Evolutionary conservation across 2,888 invertebrate species (phyloP).

Genomic region (Rutpela maculata): DNA sequence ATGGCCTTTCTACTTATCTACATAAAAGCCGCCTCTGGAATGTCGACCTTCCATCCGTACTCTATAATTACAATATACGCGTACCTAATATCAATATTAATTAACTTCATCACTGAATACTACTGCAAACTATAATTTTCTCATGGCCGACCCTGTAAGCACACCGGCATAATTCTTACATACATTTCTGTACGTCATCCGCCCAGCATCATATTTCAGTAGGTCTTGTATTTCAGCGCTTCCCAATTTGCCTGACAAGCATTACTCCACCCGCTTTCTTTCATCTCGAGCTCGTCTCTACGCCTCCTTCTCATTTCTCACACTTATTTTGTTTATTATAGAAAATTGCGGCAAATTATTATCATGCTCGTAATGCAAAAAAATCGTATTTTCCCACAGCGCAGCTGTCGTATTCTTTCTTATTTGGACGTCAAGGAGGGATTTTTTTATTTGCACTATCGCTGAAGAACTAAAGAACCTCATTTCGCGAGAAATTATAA

Average conservation of each 20-base stretch:
- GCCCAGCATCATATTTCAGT: constrained; percentile 45
- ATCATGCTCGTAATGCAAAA: constrained; percentile 44
- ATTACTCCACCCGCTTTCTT: constrained; percentile 63
- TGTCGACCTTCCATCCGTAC: no score
- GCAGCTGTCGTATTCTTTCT: constrained; percentile 22
- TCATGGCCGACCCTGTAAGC: not conserved
- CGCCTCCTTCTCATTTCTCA: constrained; percentile 57
- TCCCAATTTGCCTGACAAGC: constrained; percentile 68
- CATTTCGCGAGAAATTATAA: not conserved
- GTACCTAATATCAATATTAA: no score
- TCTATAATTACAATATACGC: no score
- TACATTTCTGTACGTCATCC: constrained; percentile 30
- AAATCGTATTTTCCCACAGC: constrained; percentile 37
- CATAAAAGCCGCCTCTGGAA: no score
- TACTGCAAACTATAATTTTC: no score
- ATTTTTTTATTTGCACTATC: constrained; percentile 6
- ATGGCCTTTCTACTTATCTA: no score
- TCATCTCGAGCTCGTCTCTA: constrained; percentile 56
- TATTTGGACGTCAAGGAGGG: not conserved
- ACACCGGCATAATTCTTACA: constrained; percentile 23
- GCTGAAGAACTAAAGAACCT: not conserved
- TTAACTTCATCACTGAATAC: no score
- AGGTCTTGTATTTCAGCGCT: constrained; percentile 56
- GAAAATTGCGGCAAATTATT: constrained; percentile 63
- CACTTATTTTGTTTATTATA: constrained; percentile 63